Evolutionary conservation across 2,888 invertebrate species (phyloP), one percentile per base, ranked within the genome.

Genomic region (Clitarchus hookeri): DNA sequence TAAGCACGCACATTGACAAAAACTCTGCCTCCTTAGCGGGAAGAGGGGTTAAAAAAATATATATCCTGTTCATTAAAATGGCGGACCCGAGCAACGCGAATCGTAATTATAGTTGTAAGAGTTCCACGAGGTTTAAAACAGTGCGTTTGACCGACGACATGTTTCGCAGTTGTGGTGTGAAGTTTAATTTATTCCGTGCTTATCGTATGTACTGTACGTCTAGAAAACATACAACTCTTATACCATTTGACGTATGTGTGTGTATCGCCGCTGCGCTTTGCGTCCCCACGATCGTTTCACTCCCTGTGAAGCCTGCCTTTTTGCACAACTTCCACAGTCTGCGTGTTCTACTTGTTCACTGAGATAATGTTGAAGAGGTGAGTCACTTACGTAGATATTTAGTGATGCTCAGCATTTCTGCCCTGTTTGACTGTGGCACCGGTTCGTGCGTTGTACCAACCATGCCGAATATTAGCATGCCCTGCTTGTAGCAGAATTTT

Each of bases 51-150:
- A 65, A n/a, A n/a, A 65, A 65, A 65, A 65, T 65, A 65, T 65
- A 65, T n/a, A 65, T 65, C 65, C 65, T 65, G 65, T 65, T 65
- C 65, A 65, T 65, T 65, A 65, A 65, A 65, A 65, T 65, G 65
- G 65, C 65, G 65, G 65, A 65, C n/a, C 65, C 65, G 65, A 65
- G 65, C 65, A 65, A 65, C 65, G 65, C 65, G 65, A 65, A 65
- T 65, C 23, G 65, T 65, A 65, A 65, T 65, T 65, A 65, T 65
- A 65, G 19, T 65, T 65, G 65, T 65, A 65, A 65, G 65, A 65
- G 65, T 65, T 65, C 16, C 65, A n/a, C 65, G 65, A 65, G 65
- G 65, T 65, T 65, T 23, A 65, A 65, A 65, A 65, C 16, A 23
- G 65, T 23, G 65, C 16, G 65, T 65, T n/a, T 65, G 65, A 16